phyloP scores from a whole-genome alignment of 2,888 invertebrate species.

The Harpalus rubripes region DNA sequence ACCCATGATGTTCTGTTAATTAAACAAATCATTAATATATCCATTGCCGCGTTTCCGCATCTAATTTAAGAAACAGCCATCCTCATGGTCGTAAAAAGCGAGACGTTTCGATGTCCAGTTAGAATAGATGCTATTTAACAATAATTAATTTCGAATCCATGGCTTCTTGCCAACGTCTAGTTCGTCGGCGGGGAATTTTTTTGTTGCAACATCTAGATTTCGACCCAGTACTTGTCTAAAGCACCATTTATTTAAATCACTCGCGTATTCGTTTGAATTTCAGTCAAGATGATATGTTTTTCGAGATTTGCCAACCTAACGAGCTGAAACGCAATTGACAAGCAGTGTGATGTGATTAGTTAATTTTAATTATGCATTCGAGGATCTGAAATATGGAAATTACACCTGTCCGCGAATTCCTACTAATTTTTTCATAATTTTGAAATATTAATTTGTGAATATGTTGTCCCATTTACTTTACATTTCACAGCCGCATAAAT shows the following conservation, averaged over 20 bases:
- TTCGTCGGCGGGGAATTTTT: conserved; percentile 23
- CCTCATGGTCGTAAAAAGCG: neutral
- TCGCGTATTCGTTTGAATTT: neutral
- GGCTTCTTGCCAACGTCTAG: conserved; percentile 38
- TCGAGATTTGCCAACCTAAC: conserved; percentile 43
- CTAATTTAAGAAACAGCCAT: conserved; percentile 30
- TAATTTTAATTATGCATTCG: conserved; percentile 44
- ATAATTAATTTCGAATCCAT: conserved; percentile 44
- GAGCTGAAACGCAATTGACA: conserved; percentile 48
- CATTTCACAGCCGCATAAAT: neutral
- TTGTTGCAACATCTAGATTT: conserved; percentile 22
- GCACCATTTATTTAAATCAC: conserved; percentile 48
- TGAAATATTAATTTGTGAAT: conserved; percentile 1
- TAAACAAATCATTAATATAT: too few relatives aligned
- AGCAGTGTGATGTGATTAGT: conserved; percentile 25
- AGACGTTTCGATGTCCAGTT: conserved; percentile 31
- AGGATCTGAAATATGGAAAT: conserved; percentile 20
- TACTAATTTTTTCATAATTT: conserved; percentile 2
- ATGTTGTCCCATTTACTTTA: neutral
- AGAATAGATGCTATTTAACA: conserved; percentile 23
- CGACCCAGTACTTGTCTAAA: conserved; percentile 1
- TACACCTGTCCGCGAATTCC: conserved; percentile 18
- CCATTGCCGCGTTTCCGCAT: neutral
- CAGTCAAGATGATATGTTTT: conserved; percentile 16
- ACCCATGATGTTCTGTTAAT: too few relatives aligned